These are phyloP conservation scores for Zosterops borbonicus DNA, from an alignment of 2,113 vertebrate species.

Conservation along the genomic window DNA sequence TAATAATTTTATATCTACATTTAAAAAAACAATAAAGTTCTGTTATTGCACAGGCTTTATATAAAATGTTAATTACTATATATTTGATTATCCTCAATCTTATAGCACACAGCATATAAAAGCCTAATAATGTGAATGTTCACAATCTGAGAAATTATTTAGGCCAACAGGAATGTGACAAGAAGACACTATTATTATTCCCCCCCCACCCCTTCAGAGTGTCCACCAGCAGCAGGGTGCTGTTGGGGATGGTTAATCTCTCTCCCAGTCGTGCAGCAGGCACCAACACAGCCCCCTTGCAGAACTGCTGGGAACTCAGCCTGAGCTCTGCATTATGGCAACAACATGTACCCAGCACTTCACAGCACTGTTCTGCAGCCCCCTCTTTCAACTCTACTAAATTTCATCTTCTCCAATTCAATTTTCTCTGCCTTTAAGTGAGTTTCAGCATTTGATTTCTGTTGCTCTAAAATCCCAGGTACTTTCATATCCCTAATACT, in stretches of 20 bases:
- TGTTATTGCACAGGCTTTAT: not conserved
- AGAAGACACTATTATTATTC: not conserved
- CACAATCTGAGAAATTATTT: not conserved
- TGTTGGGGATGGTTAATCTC: not conserved
- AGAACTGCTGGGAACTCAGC: not conserved
- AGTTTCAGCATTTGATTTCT: not conserved
- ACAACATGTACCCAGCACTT: not conserved
- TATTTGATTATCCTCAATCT: not conserved
- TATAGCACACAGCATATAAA: not conserved
- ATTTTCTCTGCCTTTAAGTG: not conserved
- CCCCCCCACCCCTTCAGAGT: not conserved
- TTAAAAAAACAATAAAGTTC: not conserved
- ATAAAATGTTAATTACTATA: not conserved
- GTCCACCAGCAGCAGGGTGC: not conserved
- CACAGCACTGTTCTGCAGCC: not conserved
- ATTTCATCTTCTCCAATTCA: not conserved
- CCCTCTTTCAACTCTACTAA: not conserved
- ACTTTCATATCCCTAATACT: not conserved
- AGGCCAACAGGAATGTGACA: not conserved
- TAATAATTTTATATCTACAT: not conserved
- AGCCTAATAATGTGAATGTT: not conserved
- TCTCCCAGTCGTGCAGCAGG: not conserved
- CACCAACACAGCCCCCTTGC: not conserved
- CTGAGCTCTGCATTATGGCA: not conserved
- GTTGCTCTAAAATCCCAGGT: not conserved